phyloP scores from a whole-genome alignment of 2,888 invertebrate genomes.

The Lamproptera curius region DNA sequence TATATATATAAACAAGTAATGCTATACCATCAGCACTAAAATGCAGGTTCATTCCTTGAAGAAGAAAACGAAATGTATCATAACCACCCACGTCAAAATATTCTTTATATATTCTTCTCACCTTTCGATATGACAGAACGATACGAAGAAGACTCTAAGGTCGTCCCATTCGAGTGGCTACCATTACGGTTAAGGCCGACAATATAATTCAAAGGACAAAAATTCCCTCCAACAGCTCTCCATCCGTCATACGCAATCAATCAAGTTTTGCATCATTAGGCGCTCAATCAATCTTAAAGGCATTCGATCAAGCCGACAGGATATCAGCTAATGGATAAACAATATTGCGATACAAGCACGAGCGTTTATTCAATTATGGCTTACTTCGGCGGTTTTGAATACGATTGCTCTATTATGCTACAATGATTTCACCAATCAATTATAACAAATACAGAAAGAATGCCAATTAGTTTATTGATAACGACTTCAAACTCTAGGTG shows the following conservation, averaged over 20 bases:
- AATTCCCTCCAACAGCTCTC: not conserved
- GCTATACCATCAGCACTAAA: no score
- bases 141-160: not conserved
- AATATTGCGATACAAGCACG: constrained; percentile 1
- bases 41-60: no score
- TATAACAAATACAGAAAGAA: no score
- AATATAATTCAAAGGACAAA: constrained; percentile 10
- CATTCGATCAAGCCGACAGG: constrained; percentile 9
- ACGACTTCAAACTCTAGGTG: no score
- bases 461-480: no score
- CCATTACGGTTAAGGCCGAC: not conserved
- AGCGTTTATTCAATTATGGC: not conserved
- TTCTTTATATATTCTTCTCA: not conserved
- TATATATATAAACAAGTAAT: no score
- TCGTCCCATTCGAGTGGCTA: not conserved
- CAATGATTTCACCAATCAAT: no score
- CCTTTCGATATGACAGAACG: not conserved
- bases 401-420: no score
- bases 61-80: not conserved
- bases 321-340: constrained; percentile 8
- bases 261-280: constrained; percentile 17
- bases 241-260: constrained; percentile 5
- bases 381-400: no score
- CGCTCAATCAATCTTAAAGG: constrained; percentile 4
- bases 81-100: not conserved